These are phyloP conservation scores for Andrena haemorrhoa DNA, from an alignment of 2,888 invertebrate genomes.

Conservation along the genomic window DNA sequence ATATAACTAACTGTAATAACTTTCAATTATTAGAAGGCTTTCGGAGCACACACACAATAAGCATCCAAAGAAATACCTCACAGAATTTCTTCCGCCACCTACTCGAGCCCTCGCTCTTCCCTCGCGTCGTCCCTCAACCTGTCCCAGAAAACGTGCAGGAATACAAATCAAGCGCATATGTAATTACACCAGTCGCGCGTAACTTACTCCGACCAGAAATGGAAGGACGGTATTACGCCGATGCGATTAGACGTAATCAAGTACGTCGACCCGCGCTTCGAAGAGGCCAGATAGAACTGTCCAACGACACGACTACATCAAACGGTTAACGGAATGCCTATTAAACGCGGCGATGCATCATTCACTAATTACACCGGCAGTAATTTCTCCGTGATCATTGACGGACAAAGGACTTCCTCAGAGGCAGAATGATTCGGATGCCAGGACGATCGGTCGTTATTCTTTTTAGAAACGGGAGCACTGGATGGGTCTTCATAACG, in stretches of 20 bases:
- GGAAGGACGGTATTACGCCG: constrained; percentile 33
- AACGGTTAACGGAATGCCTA: constrained; percentile 51
- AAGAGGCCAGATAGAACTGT: constrained; percentile 55
- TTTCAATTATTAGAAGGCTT: too few relatives aligned
- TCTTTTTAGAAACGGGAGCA: background rate
- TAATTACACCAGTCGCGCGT: constrained; percentile 11
- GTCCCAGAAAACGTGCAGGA: background rate
- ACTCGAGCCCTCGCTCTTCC: background rate
- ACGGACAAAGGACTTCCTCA: constrained; percentile 13
- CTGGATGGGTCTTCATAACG: background rate
- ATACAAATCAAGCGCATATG: constrained; percentile 9
- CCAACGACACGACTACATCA: constrained; percentile 48
- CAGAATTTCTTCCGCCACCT: background rate
- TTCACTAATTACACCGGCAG: constrained; percentile 40
- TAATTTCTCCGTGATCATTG: constrained; percentile 42
- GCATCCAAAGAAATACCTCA: background rate
- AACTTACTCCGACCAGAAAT: constrained; percentile 31
- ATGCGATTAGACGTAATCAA: constrained; percentile 52
- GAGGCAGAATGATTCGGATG: background rate
- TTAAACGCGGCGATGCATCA: constrained; percentile 53
- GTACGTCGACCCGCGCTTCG: constrained; percentile 25
- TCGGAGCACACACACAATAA: too few relatives aligned
- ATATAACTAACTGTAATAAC: too few relatives aligned
- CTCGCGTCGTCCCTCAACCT: background rate
- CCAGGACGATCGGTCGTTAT: constrained; percentile 4